Evolutionary conservation across 1,140 invertebrate genomes (phyloP), one percentile per base, ranked within the genome.

Genomic region (Phymastichus coffea): DNA sequence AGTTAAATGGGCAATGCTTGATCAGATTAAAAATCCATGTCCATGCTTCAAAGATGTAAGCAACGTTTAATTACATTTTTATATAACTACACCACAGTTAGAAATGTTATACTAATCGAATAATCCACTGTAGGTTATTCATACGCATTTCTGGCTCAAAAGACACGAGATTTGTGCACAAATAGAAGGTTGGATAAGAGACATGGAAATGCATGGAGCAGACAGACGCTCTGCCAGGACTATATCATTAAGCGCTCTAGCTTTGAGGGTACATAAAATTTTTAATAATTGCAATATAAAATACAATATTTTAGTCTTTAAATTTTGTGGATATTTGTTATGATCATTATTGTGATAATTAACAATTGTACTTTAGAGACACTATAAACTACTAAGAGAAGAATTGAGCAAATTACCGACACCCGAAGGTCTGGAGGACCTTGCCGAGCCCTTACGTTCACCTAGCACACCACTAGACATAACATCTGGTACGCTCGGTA

Each of bases 61-160:
- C 46, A 40, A 30, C 37, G 37, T 61, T 56, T 44, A 8, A 23
- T 49, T 51, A 41, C n/a, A 41, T 41, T 41, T 20, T n/a, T n/a
- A n/a, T n/a, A n/a, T n/a, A n/a, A n/a, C n/a, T n/a, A n/a, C n/a
- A n/a, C n/a, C n/a, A n/a, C 30, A 26, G 10, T 55, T 40, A 17
- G 26, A 23, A 4, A 3, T 14, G 12, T 28, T 46, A 40, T 40
- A n/a, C 37, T 40, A 12, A 30, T 12, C 6, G 12, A 30, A 30
- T 30, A 12, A 30, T 8, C 6, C 12, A 30, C 6, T 30, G 8
- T 73, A 94, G 88, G 91, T 97, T 12, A 93, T 97, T 66, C 88
- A 93, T 63, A 89, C 90, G 43, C 95, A 97, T 79, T 97, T 97
- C 74, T 97, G 94, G 91, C 82, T 97, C 62, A 98, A 98, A 75